Conservation (phyloP, 2,113 vertebrate genomes). For the Polypterus senegalus region DNA sequence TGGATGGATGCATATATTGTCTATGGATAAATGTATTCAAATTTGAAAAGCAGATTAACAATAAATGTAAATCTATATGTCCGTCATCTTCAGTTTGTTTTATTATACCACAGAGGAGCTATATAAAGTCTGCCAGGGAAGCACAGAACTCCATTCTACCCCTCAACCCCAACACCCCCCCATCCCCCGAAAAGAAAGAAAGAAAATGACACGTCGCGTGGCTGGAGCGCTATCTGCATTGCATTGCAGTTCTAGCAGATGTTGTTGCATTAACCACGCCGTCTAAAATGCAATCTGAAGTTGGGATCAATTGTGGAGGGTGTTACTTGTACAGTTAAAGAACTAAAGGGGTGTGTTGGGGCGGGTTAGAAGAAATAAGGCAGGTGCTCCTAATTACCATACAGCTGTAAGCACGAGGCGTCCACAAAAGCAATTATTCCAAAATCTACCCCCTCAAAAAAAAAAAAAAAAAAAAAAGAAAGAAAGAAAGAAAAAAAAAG, state of each 20-base stretch:
- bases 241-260: background rate
- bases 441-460: conserved; percentile 20
- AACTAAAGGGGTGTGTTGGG: background rate
- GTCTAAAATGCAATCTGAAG: background rate
- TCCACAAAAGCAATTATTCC: conserved; percentile 40
- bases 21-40: no score
- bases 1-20: no score
- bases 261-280: background rate
- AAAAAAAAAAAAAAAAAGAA: conserved; percentile 14
- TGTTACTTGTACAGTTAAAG: no score
- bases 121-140: no score
- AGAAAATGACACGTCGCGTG: no score
- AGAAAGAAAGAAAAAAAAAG: conserved; percentile 23
- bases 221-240: background rate
- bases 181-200: background rate
- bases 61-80: no score
- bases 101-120: no score
- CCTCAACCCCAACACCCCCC: background rate
- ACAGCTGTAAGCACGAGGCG: conserved; percentile 52
- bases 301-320: background rate
- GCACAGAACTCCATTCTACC: no score
- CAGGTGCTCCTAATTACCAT: conserved; percentile 55
- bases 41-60: no score
- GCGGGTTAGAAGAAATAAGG: conserved; percentile 8
- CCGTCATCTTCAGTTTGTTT: no score